Percentiles rank a stretch among this genome's conserved stretches.
phyloP scores from a whole-genome alignment of 2,888 invertebrate species.

The Anorthoa munda region DNA sequence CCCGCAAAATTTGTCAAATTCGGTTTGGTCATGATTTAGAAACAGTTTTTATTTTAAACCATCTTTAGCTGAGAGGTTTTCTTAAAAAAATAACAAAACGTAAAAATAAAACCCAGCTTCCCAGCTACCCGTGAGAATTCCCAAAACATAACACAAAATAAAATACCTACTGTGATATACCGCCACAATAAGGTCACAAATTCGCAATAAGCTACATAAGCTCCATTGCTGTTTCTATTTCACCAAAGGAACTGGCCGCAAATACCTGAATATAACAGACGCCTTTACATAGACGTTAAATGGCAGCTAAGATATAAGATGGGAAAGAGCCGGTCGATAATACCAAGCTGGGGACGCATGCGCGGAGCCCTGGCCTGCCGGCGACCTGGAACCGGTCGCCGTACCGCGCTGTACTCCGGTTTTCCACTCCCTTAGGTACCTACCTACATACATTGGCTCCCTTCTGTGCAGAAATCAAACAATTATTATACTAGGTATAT shows the following conservation, averaged over 20 bases:
- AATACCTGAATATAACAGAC: slow-evolving; percentile 40
- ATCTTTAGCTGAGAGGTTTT: too few relatives aligned
- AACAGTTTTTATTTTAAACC: too few relatives aligned
- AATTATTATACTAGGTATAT: too few relatives aligned
- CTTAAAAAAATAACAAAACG: too few relatives aligned
- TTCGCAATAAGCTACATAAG: too few relatives aligned
- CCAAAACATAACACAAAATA: neutral
- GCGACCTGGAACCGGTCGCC: slow-evolving; percentile 71
- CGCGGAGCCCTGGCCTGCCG: slow-evolving; percentile 72
- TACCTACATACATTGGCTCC: slow-evolving; percentile 11
- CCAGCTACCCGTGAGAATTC: neutral
- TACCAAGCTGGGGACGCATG: slow-evolving; percentile 75
- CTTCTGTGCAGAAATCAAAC: slow-evolving; percentile 16
- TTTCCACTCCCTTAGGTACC: slow-evolving; percentile 29
- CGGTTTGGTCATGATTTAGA: too few relatives aligned
- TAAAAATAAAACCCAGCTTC: too few relatives aligned
- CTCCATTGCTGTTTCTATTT: neutral
- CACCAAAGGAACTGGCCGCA: neutral
- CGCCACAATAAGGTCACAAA: too few relatives aligned
- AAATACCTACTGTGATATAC: neutral
- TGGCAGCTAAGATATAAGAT: slow-evolving; percentile 64
- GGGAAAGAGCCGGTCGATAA: slow-evolving; percentile 79
- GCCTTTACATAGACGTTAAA: slow-evolving; percentile 52
- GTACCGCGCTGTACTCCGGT: slow-evolving; percentile 16
- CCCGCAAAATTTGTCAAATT: too few relatives aligned